Evolutionary conservation across 1,140 invertebrate genomes (phyloP).

Genomic region (Pachyrhynchus sulphureomaculatus): DNA sequence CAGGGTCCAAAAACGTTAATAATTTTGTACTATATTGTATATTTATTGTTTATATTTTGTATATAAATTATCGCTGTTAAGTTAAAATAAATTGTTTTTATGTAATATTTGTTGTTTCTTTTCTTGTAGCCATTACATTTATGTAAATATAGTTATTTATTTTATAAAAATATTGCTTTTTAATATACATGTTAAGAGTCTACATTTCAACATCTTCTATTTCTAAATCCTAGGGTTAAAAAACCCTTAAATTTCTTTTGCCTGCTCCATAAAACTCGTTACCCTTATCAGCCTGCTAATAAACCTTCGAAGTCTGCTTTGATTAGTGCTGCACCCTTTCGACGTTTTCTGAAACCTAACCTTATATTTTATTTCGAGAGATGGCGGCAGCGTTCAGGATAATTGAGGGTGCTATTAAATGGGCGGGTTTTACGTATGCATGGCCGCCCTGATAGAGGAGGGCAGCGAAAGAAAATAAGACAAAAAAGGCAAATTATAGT

Average conservation of each 20-base stretch:
- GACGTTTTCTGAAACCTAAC: not conserved
- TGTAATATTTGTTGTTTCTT: not conserved
- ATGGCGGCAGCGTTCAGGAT: conserved; percentile 38
- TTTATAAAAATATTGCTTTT: too few species aligned
- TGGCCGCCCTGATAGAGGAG: conserved; percentile 53
- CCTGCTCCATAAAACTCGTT: too few species aligned
- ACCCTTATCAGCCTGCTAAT: too few species aligned
- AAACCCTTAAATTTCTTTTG: too few species aligned
- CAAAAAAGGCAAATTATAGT: conserved; percentile 53
- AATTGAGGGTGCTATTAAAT: conserved; percentile 54
- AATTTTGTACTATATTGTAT: not conserved
- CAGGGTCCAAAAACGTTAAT: not conserved
- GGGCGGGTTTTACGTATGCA: conserved; percentile 53
- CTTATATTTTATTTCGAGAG: conserved; percentile 19
- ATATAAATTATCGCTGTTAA: not conserved
- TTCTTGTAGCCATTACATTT: not conserved
- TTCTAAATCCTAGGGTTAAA: too few species aligned
- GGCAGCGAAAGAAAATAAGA: conserved; percentile 50
- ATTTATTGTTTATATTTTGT: not conserved
- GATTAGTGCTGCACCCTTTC: conserved; percentile 24
- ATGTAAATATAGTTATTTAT: not conserved
- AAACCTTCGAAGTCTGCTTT: not conserved
- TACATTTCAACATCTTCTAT: too few species aligned
- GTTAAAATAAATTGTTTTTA: not conserved
- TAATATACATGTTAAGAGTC: too few species aligned